These are phyloP conservation scores for Cynodonichthys magdalenae DNA, from an alignment of 2,797 vertebrate species.

Conservation along the genomic window DNA sequence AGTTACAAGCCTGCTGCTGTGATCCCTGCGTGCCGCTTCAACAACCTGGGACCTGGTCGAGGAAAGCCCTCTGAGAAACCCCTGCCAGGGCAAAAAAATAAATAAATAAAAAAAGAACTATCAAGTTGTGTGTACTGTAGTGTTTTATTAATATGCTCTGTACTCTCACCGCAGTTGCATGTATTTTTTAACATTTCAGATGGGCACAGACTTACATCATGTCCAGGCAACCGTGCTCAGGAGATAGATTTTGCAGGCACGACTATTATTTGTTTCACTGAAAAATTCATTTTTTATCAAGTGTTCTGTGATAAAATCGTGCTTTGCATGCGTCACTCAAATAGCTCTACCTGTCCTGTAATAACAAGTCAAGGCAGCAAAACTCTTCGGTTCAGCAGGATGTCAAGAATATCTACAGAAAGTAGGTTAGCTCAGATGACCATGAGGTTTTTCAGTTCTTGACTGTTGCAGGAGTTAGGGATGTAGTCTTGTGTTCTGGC, in stretches of 20 bases:
- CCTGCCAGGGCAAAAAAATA: conserved; percentile 18
- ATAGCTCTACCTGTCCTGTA: conserved; percentile 9
- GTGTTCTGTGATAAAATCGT: conserved; percentile 23
- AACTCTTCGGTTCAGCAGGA: conserved; percentile 28
- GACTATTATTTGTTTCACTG: conserved; percentile 56
- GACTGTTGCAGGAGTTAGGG: conserved; percentile 22
- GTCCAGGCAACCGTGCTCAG: conserved; percentile 32
- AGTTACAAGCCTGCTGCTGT: conserved; percentile 7
- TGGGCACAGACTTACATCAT: conserved; percentile 51
- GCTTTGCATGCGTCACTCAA: conserved; percentile 18
- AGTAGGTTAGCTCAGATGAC: neutral
- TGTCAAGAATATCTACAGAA: conserved; percentile 37
- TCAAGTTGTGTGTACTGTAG: conserved; percentile 42
- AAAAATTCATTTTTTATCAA: conserved; percentile 60
- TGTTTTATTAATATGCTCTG: conserved; percentile 75
- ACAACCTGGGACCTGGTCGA: conserved; percentile 29
- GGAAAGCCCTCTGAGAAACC: conserved; percentile 32
- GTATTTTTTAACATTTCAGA: conserved; percentile 71
- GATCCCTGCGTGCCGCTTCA: conserved; percentile 17
- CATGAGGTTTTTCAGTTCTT: conserved; percentile 37
- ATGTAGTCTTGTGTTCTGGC: conserved; percentile 53
- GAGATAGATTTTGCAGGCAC: conserved; percentile 39
- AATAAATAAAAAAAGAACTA: conserved; percentile 1
- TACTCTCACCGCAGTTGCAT: conserved; percentile 59
- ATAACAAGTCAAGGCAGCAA: conserved; percentile 11